Base-by-base conservation (phyloP, 1,140 invertebrate genomes). In the Tetraneura akinire region DNA sequence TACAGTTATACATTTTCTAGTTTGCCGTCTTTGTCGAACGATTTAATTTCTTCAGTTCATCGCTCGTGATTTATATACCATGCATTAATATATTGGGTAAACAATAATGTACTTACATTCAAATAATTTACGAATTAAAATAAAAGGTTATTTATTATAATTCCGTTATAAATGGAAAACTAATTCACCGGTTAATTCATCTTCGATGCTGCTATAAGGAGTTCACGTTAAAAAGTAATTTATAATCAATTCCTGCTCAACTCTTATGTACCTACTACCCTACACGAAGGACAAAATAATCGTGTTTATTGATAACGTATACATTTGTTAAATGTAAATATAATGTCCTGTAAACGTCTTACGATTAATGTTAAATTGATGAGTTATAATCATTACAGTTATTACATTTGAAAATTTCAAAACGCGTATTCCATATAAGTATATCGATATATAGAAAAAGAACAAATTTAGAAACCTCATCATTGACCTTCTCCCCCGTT, bases 121-220 rank as follows among this genome's bases (percentile, higher is more conserved):
- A 10, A 66, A 66, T 66, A 66, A 66, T 42, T 3, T 37, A 64
- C 10, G 64, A 37, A 68, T 68, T 11, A 64, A 5, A 64, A 42
- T 21, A 64, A 42, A 42, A 16, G 16, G 11, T 64, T 21, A 64
- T 21, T 18, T 10, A n/a, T n/a, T n/a, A n/a, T n/a, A 11, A 68
- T 14, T 18, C 0, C n/a, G 37, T 68, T 68, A 23, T 55, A 23
- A 18, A 68, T 21, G 21, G 8, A 68, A 68, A 16, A n/a, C n/a
- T 10, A 45, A 37, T 37, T 8, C 32, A 37, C 8, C 3, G 32
- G 32, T 45, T 45, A 37, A 42, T 68, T 68, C 14, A 6, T 23
- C 11, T 68, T 68, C 14, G 45, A 37, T 68, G 14, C 37, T 23
- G n/a, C 23, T 23, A 68, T n/a, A 23, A 23, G 16, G 42, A 13